Conservation (phyloP, 2,113 vertebrate species). For the Chloropsis cyanopogon region DNA sequence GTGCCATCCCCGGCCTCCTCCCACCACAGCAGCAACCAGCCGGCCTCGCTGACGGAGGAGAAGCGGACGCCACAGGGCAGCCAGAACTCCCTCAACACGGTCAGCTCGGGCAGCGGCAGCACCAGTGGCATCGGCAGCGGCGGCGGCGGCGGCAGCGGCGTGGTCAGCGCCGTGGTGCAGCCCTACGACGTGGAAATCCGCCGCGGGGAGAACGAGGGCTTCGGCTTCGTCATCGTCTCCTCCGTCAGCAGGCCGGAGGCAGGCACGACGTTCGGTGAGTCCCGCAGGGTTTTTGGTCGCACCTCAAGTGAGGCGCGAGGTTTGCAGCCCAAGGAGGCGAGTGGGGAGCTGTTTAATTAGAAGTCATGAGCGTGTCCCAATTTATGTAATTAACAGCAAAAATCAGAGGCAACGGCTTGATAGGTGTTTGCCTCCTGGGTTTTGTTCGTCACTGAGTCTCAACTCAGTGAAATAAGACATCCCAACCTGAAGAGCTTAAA, state of each 20-base stretch:
- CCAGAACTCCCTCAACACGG: slow-evolving; percentile 96
- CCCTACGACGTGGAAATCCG: slow-evolving; percentile 96
- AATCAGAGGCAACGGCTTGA: neutral
- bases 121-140: slow-evolving; percentile 93
- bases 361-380: neutral
- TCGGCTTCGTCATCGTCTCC: slow-evolving; percentile 97
- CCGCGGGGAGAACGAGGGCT: slow-evolving; percentile 93
- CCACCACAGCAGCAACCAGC: slow-evolving; percentile 96
- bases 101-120: slow-evolving; percentile 95
- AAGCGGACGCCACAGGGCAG: slow-evolving; percentile 95
- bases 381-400: neutral
- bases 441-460: neutral
- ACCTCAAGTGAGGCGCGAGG: accelerated
- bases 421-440: slow-evolving; percentile 9
- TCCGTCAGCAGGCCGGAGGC: slow-evolving; percentile 94
- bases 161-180: slow-evolving; percentile 81
- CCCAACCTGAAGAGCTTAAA: neutral
- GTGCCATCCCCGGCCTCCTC: slow-evolving; percentile 95
- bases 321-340: neutral
- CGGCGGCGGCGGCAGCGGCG: slow-evolving; percentile 80
- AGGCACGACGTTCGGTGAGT: slow-evolving; percentile 95
- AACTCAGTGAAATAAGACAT: neutral
- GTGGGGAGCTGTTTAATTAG: neutral
- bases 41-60: slow-evolving; percentile 90
- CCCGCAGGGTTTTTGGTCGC: accelerated